These are phyloP conservation scores for Mustela nigripes DNA, from an alignment of 2,113 vertebrate species.

Conservation along the genomic window DNA sequence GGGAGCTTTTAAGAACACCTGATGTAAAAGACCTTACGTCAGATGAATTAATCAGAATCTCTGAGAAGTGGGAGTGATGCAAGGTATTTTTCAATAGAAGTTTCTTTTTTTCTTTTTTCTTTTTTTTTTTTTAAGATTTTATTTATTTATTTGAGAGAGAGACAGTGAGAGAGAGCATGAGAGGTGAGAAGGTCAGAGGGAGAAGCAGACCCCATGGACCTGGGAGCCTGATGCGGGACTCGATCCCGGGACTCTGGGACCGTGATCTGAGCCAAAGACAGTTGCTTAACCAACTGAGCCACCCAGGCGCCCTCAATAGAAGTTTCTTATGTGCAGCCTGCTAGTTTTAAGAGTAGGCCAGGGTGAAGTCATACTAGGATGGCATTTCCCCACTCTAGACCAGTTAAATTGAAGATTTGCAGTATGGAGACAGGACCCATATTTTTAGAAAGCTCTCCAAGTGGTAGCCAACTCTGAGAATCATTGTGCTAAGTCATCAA, in stretches of 20 bases:
- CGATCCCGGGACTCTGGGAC: too few relatives aligned
- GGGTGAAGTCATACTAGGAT: background rate
- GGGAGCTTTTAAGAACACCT: background rate
- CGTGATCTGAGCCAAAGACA: too few relatives aligned
- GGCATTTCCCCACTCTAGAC: background rate
- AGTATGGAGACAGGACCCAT: background rate
- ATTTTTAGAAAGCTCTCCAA: background rate
- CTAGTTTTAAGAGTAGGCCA: background rate
- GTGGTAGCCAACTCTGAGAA: background rate
- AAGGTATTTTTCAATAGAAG: background rate
- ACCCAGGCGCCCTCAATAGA: background rate
- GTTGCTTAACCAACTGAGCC: too few relatives aligned
- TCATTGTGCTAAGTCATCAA: background rate
- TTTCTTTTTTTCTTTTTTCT: background rate
- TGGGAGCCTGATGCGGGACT: too few relatives aligned
- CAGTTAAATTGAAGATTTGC: background rate
- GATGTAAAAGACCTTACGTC: background rate
- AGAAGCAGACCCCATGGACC: too few relatives aligned
- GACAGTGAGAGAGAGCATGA: too few relatives aligned
- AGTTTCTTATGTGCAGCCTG: background rate
- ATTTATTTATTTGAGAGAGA: too few relatives aligned
- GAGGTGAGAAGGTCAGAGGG: too few relatives aligned
- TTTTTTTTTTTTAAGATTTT: too few relatives aligned
- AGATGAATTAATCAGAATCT: background rate
- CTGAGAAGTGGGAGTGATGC: background rate